Evolutionary conservation across 2,797 vertebrate species (phyloP).

Genomic region (Merluccius polli): DNA sequence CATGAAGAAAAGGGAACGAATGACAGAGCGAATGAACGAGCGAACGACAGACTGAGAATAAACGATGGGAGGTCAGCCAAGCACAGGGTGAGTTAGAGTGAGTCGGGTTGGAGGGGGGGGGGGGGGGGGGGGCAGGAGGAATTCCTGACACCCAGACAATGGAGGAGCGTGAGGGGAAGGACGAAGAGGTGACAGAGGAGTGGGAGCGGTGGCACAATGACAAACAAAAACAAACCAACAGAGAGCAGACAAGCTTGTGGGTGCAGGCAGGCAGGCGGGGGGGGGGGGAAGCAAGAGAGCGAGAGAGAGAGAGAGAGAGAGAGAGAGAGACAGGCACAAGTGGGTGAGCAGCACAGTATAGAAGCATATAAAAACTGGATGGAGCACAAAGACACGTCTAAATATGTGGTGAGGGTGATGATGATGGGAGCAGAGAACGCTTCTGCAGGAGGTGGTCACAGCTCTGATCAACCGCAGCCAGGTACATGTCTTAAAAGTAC

Average conservation of each 20-base stretch:
- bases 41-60: not conserved
- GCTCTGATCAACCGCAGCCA: not conserved
- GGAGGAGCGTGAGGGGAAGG: not conserved
- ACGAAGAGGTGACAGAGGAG: not conserved
- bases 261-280: too few relatives aligned
- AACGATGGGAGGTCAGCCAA: conserved; percentile 5
- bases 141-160: not conserved
- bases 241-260: not conserved
- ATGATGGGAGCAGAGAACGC: not conserved
- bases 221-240: conserved; percentile 1
- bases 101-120: not conserved
- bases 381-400: not conserved
- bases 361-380: not conserved
- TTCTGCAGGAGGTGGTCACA: not conserved
- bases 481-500: not conserved
- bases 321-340: not conserved
- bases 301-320: not conserved
- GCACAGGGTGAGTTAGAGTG: conserved; percentile 16
- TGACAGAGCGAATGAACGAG: not conserved
- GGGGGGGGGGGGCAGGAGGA: not conserved
- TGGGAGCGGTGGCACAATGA: not conserved
- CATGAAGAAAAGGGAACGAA: not conserved
- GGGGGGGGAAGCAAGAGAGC: too few relatives aligned
- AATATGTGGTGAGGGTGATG: not conserved
- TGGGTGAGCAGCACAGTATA: not conserved